Percentiles rank a stretch among this genome's conserved stretches.
These are phyloP conservation scores for Ibidorhyncha struthersii DNA, from an alignment of 2,113 vertebrate species.

Conservation along the genomic window DNA sequence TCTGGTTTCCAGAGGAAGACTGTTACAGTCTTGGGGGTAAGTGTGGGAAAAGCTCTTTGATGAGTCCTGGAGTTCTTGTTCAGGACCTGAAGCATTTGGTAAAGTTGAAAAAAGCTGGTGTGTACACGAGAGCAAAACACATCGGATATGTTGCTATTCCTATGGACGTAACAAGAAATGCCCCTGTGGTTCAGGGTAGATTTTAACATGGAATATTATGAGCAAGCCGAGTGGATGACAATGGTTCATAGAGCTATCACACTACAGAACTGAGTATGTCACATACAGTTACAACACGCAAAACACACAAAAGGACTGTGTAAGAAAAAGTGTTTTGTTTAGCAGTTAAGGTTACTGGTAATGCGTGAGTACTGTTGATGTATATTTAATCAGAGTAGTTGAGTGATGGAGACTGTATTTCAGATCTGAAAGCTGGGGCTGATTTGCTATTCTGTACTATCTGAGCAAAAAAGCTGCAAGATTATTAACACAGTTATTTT, in stretches of 20 bases:
- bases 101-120: background rate
- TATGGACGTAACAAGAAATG: background rate
- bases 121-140: background rate
- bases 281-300: background rate
- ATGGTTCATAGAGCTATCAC: background rate
- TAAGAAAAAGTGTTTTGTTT: background rate
- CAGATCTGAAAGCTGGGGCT: background rate
- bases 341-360: background rate
- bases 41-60: background rate
- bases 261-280: background rate
- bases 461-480: background rate
- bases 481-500: background rate
- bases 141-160: background rate
- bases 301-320: background rate
- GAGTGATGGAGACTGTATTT: background rate
- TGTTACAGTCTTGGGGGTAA: background rate
- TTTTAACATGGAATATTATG: background rate
- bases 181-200: background rate
- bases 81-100: background rate
- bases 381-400: background rate
- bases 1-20: background rate
- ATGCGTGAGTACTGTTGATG: background rate
- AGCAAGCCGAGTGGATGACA: background rate
- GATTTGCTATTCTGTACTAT: background rate
- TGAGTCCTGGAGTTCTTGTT: background rate